Evolutionary conservation across 30 jellyfish, hydroid and myxozoan genomes (phyloP).

Genomic region (Aurelia sp.): DNA sequence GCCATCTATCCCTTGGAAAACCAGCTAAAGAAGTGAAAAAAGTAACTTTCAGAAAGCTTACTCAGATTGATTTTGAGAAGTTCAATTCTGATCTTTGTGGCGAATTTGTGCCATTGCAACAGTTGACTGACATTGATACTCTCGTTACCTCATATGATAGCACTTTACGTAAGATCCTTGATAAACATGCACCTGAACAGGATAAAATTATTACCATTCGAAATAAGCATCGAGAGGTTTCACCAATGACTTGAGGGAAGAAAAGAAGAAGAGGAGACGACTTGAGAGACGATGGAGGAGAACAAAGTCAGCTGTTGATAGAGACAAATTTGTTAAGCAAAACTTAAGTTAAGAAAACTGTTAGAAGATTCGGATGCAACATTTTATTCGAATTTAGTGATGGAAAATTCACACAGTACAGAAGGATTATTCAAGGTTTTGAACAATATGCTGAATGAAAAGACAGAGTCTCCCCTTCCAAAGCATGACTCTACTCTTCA

Average conservation of each 20-base stretch:
- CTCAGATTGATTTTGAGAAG: conserved; percentile 41
- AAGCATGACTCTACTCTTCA: conserved; percentile 7
- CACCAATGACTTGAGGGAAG: conserved; percentile 20
- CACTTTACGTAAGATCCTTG: conserved; percentile 32
- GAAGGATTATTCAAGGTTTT: background rate
- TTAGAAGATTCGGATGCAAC: conserved; percentile 23
- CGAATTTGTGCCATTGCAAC: background rate
- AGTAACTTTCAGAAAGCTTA: conserved; percentile 60
- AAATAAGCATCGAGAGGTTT: conserved; percentile 24
- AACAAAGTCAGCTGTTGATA: conserved; percentile 34
- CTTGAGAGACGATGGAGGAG: conserved; percentile 44
- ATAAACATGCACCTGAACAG: conserved; percentile 58
- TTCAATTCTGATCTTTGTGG: conserved; percentile 30
- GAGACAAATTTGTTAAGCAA: conserved; percentile 34
- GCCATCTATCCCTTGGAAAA: conserved; percentile 37
- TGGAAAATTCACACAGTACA: background rate
- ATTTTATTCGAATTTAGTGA: conserved; percentile 1
- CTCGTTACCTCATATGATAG: conserved; percentile 50
- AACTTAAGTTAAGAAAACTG: conserved; percentile 15
- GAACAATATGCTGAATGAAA: background rate
- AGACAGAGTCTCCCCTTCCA: conserved; percentile 38
- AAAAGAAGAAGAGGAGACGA: conserved; percentile 53
- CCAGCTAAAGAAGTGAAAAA: conserved; percentile 16
- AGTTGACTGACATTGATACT: conserved; percentile 12
- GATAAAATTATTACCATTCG: conserved; percentile 29